Conservation (phyloP, 2,888 invertebrate species). For the Sminthurides aquaticus region DNA sequence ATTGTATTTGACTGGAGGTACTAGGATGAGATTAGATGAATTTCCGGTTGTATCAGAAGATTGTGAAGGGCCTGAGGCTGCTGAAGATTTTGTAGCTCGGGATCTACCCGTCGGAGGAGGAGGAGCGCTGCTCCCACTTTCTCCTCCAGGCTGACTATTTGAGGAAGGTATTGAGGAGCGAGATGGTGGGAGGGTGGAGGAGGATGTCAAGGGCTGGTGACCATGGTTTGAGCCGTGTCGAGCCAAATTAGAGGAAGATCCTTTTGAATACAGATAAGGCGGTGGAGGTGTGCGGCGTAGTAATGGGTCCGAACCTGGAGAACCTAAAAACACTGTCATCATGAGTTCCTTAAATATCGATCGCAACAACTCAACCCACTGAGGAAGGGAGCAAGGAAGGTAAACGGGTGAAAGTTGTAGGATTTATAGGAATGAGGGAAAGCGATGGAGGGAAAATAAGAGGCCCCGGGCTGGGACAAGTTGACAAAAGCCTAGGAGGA, state of each 20-base stretch:
- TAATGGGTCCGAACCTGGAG: conserved; percentile 53
- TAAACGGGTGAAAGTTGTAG: too few species aligned
- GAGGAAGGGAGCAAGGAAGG: too few species aligned
- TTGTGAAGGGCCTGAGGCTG: background rate
- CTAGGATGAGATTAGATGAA: conserved; percentile 18
- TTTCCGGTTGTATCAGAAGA: conserved; percentile 42
- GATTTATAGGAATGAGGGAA: too few species aligned
- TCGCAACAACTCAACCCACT: conserved; percentile 5
- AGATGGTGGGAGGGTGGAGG: background rate
- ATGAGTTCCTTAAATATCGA: conserved; percentile 20
- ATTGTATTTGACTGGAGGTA: conserved; percentile 64
- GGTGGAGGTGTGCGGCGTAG: conserved; percentile 68
- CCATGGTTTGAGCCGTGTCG: background rate
- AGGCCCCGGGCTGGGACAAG: too few species aligned
- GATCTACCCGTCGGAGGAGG: background rate
- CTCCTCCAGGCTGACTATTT: background rate
- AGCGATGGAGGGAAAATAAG: too few species aligned
- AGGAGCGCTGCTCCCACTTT: background rate
- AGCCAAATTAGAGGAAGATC: background rate
- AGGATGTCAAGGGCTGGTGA: too few species aligned
- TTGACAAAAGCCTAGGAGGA: too few species aligned
- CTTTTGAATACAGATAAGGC: conserved; percentile 53
- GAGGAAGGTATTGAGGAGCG: background rate
- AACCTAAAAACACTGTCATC: conserved; percentile 27
- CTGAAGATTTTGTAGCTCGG: background rate